Conservation (phyloP, 1,140 invertebrate species). For the Heliconius congener region DNA sequence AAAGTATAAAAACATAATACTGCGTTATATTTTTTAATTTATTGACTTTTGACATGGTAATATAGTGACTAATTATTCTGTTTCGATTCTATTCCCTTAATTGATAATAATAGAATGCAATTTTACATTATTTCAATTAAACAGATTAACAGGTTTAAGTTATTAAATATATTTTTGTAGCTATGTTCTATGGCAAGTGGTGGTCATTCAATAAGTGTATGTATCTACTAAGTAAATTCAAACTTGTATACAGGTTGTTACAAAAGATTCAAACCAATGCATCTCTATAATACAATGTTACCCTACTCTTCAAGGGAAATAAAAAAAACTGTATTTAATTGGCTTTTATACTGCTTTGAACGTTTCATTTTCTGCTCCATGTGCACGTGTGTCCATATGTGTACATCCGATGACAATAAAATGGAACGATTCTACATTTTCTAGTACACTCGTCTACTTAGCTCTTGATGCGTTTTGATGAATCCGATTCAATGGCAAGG, state of each 20-base stretch:
- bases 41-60: no score
- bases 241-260: neutral
- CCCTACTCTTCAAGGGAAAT: neutral
- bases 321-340: conserved; percentile 11
- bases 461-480: conserved; percentile 12
- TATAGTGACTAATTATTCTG: no score
- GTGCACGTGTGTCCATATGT: neutral
- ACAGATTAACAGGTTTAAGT: no score
- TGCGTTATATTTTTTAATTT: no score
- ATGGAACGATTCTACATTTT: neutral
- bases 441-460: conserved; percentile 5
- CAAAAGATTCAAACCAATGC: neutral
- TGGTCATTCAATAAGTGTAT: no score
- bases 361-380: neutral
- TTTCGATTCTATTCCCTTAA: no score
- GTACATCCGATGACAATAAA: neutral
- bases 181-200: no score
- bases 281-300: neutral
- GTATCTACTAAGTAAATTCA: neutral
- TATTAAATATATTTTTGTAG: no score
- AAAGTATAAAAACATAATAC: no score
- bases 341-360: neutral
- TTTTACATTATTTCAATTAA: no score
- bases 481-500: neutral
- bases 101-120: no score